Evolutionary conservation across 2,113 vertebrate genomes (phyloP).

Genomic region (Myotis yumanensis): DNA sequence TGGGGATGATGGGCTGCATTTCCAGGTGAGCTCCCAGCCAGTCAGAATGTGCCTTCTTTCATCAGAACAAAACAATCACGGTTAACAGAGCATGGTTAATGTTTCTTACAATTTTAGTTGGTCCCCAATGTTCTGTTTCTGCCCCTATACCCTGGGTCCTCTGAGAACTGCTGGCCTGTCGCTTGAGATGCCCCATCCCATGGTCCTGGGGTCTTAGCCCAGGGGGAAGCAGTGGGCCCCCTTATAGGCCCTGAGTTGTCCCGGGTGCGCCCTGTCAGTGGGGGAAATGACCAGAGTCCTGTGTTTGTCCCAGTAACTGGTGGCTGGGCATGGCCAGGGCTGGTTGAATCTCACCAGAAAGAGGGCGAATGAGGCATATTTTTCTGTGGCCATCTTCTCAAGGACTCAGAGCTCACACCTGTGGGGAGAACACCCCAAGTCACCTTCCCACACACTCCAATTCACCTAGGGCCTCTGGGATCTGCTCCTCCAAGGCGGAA

Average conservation of each 20-base stretch:
- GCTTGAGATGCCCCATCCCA: neutral
- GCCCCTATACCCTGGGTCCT: neutral
- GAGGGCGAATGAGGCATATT: accelerated
- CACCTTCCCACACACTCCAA: neutral
- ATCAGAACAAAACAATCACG: too few species aligned
- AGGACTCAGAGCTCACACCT: neutral
- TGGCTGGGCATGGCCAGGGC: neutral
- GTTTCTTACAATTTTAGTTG: too few species aligned
- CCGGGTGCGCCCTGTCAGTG: neutral
- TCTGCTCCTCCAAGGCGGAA: neutral
- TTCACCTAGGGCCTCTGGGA: neutral
- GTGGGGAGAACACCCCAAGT: neutral
- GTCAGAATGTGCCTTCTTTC: too few species aligned
- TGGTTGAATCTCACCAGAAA: neutral
- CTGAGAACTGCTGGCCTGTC: neutral
- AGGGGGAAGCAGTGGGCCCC: neutral
- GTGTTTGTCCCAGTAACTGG: too few species aligned
- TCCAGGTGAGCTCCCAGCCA: too few species aligned
- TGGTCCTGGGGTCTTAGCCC: neutral
- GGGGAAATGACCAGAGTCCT: neutral
- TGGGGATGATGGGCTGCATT: too few species aligned
- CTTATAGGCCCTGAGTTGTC: neutral
- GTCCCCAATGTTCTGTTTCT: too few species aligned
- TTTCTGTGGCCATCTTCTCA: too few species aligned
- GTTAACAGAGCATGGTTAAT: too few species aligned